Conservation (phyloP, 1,140 invertebrate species). For the Agraylea sexmaculata region DNA sequence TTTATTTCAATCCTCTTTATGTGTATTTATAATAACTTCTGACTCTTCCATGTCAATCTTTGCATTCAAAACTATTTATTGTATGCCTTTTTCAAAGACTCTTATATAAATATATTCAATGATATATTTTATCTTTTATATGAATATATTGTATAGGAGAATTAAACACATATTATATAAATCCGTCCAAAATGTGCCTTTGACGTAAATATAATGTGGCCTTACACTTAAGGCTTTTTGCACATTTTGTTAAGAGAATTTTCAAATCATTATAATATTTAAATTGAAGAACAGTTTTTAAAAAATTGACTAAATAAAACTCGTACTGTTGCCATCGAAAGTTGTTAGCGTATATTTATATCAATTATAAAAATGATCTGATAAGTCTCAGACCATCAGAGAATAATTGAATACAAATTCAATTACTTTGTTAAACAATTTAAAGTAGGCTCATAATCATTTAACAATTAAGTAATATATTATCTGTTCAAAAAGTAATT, state of each 20-base stretch:
- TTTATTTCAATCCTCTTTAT: neutral
- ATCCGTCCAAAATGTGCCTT: constrained; percentile 23
- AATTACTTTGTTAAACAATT: no score
- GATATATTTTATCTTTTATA: neutral
- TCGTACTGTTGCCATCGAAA: neutral
- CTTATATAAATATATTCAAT: neutral
- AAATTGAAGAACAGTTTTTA: constrained; percentile 6
- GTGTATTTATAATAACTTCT: constrained; percentile 1
- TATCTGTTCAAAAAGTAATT: no score
- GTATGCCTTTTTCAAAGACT: neutral
- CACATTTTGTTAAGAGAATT: constrained; percentile 20
- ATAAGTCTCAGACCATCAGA: no score
- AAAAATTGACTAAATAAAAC: constrained; percentile 11
- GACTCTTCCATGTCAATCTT: neutral
- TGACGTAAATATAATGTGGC: constrained; percentile 6
- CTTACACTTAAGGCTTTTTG: constrained; percentile 11
- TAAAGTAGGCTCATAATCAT: no score
- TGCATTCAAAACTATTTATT: neutral
- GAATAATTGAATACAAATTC: no score
- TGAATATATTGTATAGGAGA: neutral
- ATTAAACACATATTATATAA: constrained; percentile 6
- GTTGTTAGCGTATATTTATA: no score
- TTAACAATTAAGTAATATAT: no score
- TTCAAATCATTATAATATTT: neutral
- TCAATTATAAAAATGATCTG: no score